Evolutionary conservation across 1,140 invertebrate species (phyloP).

Genomic region (Penaeus vannamei): DNA sequence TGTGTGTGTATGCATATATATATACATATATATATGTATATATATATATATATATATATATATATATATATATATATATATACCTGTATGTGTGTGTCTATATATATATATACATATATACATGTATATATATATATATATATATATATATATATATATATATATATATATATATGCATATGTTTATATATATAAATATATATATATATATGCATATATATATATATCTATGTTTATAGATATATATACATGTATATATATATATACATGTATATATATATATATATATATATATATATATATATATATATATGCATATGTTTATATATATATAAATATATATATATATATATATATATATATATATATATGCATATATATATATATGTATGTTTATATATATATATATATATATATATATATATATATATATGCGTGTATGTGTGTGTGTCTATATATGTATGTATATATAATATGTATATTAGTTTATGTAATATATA

Average conservation of each 20-base stretch:
- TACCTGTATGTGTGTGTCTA: too few species aligned
- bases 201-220: conserved; percentile 8
- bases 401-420: too few species aligned
- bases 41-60: neutral
- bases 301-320: neutral
- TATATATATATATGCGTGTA: too few species aligned
- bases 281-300: neutral
- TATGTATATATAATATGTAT: too few species aligned
- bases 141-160: conserved; percentile 16
- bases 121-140: conserved; percentile 14
- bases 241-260: neutral
- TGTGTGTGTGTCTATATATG: neutral
- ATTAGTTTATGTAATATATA: too few species aligned
- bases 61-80: neutral
- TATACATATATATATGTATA: neutral
- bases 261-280: neutral
- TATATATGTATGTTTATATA: too few species aligned
- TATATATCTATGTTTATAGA: too few species aligned
- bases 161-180: conserved; percentile 16
- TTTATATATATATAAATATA: too few species aligned
- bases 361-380: neutral
- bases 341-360: too few species aligned
- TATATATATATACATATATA: too few species aligned
- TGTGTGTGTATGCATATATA: neutral
- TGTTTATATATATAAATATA: neutral